Conservation (phyloP, 2,888 invertebrate genomes). For the Himalopsyche anomala region DNA sequence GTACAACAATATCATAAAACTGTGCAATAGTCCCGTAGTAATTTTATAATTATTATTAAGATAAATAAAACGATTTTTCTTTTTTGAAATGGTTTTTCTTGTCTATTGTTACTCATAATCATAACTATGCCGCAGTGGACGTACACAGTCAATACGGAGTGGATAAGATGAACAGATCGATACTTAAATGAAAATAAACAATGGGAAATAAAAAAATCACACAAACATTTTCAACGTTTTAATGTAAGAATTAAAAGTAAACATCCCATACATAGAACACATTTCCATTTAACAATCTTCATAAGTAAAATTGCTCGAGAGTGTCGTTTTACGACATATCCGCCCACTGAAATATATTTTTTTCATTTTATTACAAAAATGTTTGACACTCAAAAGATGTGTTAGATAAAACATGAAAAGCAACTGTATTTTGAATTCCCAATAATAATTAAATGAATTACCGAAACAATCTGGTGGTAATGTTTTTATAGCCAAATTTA, state of each 20-base stretch:
- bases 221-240: constrained; percentile 49
- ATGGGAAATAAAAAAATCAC: not conserved
- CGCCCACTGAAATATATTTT: constrained; percentile 7
- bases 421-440: not conserved
- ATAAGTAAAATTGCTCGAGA: constrained; percentile 15
- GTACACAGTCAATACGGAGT: too few species aligned
- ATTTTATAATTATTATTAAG: constrained; percentile 63
- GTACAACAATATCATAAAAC: constrained; percentile 60
- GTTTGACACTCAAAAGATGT: constrained; percentile 17
- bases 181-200: too few species aligned
- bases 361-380: constrained; percentile 31
- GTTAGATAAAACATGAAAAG: not conserved
- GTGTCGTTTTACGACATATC: not conserved
- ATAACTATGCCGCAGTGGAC: not conserved
- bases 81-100: constrained; percentile 47
- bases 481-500: too few species aligned
- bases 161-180: too few species aligned
- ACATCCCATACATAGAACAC: constrained; percentile 47
- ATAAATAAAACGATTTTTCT: constrained; percentile 60
- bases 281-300: constrained; percentile 46
- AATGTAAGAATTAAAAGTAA: constrained; percentile 48
- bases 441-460: not conserved
- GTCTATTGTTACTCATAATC: constrained; percentile 23
- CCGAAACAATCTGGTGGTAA: too few species aligned
- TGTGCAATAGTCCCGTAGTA: constrained; percentile 65